These are phyloP conservation scores for Microctonus hyperodae DNA, from an alignment of 2,888 invertebrate genomes.

Conservation along the genomic window DNA sequence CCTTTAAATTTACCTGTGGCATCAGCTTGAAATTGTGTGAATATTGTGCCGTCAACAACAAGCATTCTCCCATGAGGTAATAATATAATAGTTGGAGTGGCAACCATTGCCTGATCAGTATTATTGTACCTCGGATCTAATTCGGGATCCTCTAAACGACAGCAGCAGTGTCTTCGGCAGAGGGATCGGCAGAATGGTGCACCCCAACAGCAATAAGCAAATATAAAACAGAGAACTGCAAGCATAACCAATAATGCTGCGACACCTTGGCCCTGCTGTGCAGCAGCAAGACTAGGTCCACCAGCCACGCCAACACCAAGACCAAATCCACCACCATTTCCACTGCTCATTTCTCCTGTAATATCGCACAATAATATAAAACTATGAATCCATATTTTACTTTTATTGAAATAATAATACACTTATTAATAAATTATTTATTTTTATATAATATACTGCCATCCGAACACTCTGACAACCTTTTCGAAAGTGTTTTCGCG, in stretches of 20 bases:
- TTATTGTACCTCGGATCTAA: slow-evolving; percentile 50
- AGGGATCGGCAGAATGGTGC: slow-evolving; percentile 67
- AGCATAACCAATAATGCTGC: slow-evolving; percentile 68
- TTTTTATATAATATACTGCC: neutral
- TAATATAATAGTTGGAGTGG: slow-evolving; percentile 67
- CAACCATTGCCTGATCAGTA: slow-evolving; percentile 59
- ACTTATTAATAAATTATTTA: neutral
- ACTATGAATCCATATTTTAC: neutral
- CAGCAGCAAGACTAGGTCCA: slow-evolving; percentile 54
- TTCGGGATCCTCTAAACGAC: slow-evolving; percentile 63
- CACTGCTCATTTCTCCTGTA: slow-evolving; percentile 41
- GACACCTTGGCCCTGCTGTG: slow-evolving; percentile 63
- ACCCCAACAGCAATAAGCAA: slow-evolving; percentile 69
- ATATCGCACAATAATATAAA: slow-evolving; percentile 1
- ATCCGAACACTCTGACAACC: neutral
- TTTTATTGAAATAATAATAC: too few species aligned
- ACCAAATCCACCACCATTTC: slow-evolving; percentile 38
- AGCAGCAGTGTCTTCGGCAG: slow-evolving; percentile 63
- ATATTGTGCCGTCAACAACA: slow-evolving; percentile 67
- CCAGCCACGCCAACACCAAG: slow-evolving; percentile 54
- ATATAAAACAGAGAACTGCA: slow-evolving; percentile 66
- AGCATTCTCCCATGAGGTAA: slow-evolving; percentile 68
- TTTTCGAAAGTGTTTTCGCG: slow-evolving; percentile 7
- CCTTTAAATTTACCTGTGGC: slow-evolving; percentile 48
- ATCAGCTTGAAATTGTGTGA: slow-evolving; percentile 64